phyloP scores from a whole-genome alignment of 2,797 vertebrate genomes.

The Enteromius thamalakanensis region DNA sequence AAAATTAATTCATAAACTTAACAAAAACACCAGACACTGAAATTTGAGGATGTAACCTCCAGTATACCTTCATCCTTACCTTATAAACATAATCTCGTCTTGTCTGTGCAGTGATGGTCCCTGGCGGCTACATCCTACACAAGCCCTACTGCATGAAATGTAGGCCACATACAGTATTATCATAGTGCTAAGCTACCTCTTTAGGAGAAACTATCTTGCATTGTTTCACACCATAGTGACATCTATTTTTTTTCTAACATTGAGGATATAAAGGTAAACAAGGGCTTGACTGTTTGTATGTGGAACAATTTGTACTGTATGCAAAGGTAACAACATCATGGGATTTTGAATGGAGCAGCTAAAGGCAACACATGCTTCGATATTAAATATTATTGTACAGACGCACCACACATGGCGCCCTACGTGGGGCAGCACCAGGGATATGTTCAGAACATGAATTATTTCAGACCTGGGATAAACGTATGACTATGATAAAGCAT shows the following conservation, averaged over 20 bases:
- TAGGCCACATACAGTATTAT: conserved; percentile 68
- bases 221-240: conserved; percentile 41
- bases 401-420: conserved; percentile 40
- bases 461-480: conserved; percentile 57
- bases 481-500: neutral
- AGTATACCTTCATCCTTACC: conserved; percentile 52
- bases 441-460: conserved; percentile 16
- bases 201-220: conserved; percentile 34
- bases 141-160: conserved; percentile 63
- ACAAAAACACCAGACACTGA: conserved; percentile 21
- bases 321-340: conserved; percentile 17
- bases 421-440: conserved; percentile 41
- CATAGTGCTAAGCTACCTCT: conserved; percentile 72
- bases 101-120: conserved; percentile 48
- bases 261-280: conserved; percentile 57
- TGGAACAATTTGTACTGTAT: conserved; percentile 39
- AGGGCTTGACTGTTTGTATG: conserved; percentile 43
- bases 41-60: conserved; percentile 34
- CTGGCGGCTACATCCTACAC: conserved; percentile 46
- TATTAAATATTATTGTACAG: conserved; percentile 58
- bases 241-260: conserved; percentile 50
- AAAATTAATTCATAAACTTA: conserved; percentile 48
- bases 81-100: conserved; percentile 64
- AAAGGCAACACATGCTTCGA: conserved; percentile 71
- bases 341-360: conserved; percentile 58